Conservation (phyloP, 2,113 vertebrate species). For the Dinomys branickii region DNA sequence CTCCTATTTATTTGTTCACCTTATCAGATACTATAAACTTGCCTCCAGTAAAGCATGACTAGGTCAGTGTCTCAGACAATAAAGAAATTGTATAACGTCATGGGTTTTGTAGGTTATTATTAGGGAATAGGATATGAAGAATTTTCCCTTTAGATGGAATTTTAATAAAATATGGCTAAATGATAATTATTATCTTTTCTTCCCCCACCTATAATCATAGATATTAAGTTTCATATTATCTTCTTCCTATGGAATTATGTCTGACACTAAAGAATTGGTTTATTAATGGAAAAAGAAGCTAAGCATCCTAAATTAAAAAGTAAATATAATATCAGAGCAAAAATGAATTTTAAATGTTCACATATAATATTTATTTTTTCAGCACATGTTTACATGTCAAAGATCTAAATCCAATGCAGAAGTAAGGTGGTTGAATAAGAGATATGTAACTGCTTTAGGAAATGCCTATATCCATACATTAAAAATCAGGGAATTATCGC, state of each 20-base stretch:
- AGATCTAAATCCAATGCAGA: not conserved
- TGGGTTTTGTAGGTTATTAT: not conserved
- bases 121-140: not conserved
- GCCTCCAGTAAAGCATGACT: not conserved
- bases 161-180: slow-evolving; percentile 24
- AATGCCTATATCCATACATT: not conserved
- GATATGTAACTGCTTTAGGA: not conserved
- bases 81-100: not conserved
- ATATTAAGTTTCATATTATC: slow-evolving; percentile 1
- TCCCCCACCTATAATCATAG: not conserved
- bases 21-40: not conserved
- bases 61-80: not conserved
- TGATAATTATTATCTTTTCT: slow-evolving; percentile 3
- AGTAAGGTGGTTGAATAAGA: not conserved
- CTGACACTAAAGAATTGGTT: not conserved
- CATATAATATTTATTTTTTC: not conserved
- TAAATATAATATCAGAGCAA: not conserved
- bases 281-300: not conserved
- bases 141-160: not conserved
- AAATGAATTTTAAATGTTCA: not conserved
- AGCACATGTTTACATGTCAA: not conserved
- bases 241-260: not conserved
- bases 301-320: not conserved
- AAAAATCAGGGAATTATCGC: not conserved
- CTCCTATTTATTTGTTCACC: slow-evolving; percentile 28